These are phyloP conservation scores for Pseudomyrmex flavicornis DNA, from an alignment of 1,140 invertebrate genomes.

Conservation along the genomic window DNA sequence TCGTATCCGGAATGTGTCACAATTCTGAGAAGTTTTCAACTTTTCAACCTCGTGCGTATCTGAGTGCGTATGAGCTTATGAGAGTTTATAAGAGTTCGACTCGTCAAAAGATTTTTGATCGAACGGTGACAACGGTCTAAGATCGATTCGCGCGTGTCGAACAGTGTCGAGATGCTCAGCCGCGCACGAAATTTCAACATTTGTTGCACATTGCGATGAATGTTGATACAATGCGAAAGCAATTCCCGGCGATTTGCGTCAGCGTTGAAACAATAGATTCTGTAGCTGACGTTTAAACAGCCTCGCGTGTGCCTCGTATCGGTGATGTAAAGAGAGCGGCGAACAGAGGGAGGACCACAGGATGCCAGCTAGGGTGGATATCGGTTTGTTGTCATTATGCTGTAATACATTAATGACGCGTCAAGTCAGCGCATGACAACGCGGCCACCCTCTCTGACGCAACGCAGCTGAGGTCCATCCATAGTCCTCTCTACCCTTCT, in stretches of 20 bases:
- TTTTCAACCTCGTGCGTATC: background rate
- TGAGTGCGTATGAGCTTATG: no score
- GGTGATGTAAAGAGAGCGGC: slow-evolving; percentile 34
- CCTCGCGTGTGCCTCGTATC: slow-evolving; percentile 33
- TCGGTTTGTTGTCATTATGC: slow-evolving; percentile 68
- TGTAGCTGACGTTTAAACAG: slow-evolving; percentile 68
- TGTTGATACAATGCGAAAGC: slow-evolving; percentile 63
- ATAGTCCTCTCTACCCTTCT: slow-evolving; percentile 28
- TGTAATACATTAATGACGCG: slow-evolving; percentile 75
- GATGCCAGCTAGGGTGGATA: slow-evolving; percentile 50
- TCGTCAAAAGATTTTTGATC: slow-evolving; percentile 8
- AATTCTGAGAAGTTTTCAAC: background rate
- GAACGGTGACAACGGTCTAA: background rate
- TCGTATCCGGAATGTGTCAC: background rate
- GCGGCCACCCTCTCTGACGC: slow-evolving; percentile 65
- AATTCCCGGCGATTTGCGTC: slow-evolving; percentile 69
- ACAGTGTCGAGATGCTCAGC: background rate
- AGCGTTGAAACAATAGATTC: slow-evolving; percentile 67
- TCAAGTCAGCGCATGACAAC: slow-evolving; percentile 77
- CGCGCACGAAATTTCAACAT: slow-evolving; percentile 38
- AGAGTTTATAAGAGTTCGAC: background rate
- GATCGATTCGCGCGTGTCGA: slow-evolving; percentile 32
- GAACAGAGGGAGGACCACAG: background rate
- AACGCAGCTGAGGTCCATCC: slow-evolving; percentile 69
- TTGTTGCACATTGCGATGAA: slow-evolving; percentile 60